These are phyloP conservation scores for Matsumyia berberina DNA, from an alignment of 2,888 invertebrate species.

Conservation along the genomic window DNA sequence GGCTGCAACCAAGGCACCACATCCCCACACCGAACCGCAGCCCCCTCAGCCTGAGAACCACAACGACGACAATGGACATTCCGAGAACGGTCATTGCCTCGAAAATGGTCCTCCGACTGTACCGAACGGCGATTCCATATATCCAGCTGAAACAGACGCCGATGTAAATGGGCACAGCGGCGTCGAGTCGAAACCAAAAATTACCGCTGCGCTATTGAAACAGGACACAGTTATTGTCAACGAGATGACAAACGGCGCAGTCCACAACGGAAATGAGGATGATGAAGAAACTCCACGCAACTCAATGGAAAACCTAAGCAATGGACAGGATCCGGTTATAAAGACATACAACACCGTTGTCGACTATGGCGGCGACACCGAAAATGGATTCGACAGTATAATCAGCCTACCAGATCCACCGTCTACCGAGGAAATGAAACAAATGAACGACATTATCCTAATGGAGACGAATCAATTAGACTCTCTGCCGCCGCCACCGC, in stretches of 20 bases:
- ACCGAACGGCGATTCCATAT: slow-evolving; percentile 40
- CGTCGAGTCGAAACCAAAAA: slow-evolving; percentile 87
- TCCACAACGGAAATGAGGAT: slow-evolving; percentile 85
- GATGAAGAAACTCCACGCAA: slow-evolving; percentile 80
- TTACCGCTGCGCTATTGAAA: slow-evolving; percentile 89
- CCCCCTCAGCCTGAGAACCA: slow-evolving; percentile 73
- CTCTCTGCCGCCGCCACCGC: slow-evolving; percentile 83
- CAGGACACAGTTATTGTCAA: slow-evolving; percentile 85
- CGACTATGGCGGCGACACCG: slow-evolving; percentile 79
- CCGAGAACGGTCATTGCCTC: slow-evolving; percentile 78
- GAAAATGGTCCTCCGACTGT: slow-evolving; percentile 56
- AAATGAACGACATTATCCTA: slow-evolving; percentile 81
- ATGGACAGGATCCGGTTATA: slow-evolving; percentile 30
- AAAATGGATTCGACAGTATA: slow-evolving; percentile 83
- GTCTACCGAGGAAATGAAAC: slow-evolving; percentile 83
- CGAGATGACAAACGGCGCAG: slow-evolving; percentile 61
- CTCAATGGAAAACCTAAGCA: slow-evolving; percentile 54
- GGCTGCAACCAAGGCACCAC: slow-evolving; percentile 74
- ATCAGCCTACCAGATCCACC: slow-evolving; percentile 84
- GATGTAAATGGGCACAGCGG: slow-evolving; percentile 84
- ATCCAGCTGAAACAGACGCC: slow-evolving; percentile 78
- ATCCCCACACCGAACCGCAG: slow-evolving; percentile 72
- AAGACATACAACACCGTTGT: slow-evolving; percentile 76
- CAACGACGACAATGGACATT: slow-evolving; percentile 78
- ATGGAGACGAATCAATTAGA: slow-evolving; percentile 83